Evolutionary conservation across 2,113 vertebrate genomes (phyloP).

Genomic region (Mesembrinibis cayennensis): DNA sequence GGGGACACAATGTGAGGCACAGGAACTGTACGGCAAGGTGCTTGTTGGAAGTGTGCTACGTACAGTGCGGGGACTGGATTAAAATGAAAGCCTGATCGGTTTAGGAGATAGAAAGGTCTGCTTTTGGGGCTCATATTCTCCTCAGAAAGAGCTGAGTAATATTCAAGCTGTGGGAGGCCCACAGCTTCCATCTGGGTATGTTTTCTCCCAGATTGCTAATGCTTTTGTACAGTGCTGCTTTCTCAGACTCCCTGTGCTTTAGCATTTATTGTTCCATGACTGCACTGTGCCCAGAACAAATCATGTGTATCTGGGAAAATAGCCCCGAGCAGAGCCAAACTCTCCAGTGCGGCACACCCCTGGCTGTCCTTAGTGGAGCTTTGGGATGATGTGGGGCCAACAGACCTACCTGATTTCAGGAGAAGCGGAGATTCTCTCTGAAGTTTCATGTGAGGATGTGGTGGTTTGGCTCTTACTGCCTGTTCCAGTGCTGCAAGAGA

Average conservation of each 20-base stretch:
- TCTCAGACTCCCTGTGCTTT: neutral
- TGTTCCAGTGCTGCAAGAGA: neutral
- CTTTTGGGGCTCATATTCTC: neutral
- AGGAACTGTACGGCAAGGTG: neutral
- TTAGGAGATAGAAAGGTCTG: neutral
- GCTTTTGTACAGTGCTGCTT: neutral
- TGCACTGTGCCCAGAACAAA: neutral
- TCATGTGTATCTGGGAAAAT: neutral
- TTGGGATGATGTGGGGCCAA: neutral
- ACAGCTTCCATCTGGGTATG: neutral
- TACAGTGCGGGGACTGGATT: neutral
- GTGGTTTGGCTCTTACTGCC: neutral
- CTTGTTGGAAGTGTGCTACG: rapidly evolving
- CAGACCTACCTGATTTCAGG: neutral
- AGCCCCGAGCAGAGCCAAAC: neutral
- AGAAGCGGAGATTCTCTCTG: neutral
- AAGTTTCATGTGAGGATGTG: neutral
- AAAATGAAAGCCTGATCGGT: neutral
- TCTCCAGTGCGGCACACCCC: neutral
- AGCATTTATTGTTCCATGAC: neutral
- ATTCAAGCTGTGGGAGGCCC: neutral
- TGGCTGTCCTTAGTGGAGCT: neutral
- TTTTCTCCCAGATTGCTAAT: neutral
- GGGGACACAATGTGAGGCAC: neutral
- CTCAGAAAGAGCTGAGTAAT: neutral